A percentile compares a stretch with the other conserved stretches of the same genome.
These are phyloP conservation scores for Stegodyphus dumicola DNA, from an alignment of 1,140 invertebrate species.

Conservation along the genomic window DNA sequence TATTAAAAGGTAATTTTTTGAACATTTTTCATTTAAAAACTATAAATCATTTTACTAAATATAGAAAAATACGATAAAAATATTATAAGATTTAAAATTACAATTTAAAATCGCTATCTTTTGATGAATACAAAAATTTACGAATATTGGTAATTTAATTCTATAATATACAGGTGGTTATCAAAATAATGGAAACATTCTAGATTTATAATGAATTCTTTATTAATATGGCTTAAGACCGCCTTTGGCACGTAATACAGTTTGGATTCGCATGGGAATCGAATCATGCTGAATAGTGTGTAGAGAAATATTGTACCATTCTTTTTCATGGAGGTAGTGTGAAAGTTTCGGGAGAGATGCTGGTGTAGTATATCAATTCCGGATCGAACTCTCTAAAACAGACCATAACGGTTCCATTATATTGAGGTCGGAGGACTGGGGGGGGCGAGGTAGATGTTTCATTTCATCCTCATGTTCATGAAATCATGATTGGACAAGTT, in stretches of 20 bases:
- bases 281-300: not conserved
- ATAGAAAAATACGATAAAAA: too few species aligned
- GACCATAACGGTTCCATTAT: slow-evolving; percentile 74
- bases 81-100: too few species aligned
- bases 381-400: slow-evolving; percentile 74
- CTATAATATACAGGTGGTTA: not conserved
- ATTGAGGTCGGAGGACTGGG: not conserved
- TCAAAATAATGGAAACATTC: not conserved
- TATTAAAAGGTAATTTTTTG: too few species aligned
- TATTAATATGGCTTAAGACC: too few species aligned
- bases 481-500: not conserved
- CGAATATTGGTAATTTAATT: not conserved
- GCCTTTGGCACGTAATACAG: too few species aligned
- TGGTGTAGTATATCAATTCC: slow-evolving; percentile 18
- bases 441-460: not conserved
- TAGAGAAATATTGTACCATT: not conserved
- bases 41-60: too few species aligned
- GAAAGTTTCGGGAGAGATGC: not conserved
- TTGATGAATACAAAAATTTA: not conserved
- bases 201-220: too few species aligned
- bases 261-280: not conserved
- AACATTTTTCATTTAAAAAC: too few species aligned
- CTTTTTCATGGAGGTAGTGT: not conserved
- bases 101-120: too few species aligned
- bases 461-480: not conserved